Conservation (phyloP, 30 jellyfish, hydroid and myxozoan genomes). For the Chironex yamaguchii region DNA sequence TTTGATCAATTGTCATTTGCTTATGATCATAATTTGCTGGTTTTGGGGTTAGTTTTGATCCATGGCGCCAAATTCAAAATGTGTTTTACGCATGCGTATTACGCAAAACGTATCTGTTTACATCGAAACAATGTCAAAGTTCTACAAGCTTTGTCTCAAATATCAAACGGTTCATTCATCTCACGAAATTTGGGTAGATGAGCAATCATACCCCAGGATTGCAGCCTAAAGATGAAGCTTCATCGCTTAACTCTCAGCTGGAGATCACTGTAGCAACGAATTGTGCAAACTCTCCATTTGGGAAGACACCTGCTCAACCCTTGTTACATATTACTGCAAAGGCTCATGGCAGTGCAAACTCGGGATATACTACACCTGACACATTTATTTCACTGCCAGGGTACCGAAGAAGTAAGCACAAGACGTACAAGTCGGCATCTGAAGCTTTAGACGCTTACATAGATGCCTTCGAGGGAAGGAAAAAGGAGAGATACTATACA, state of each 20-base stretch:
- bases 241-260: too few species aligned
- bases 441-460: slow-evolving; percentile 75
- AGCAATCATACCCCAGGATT: background rate
- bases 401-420: background rate
- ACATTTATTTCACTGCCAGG: background rate
- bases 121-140: background rate
- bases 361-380: background rate
- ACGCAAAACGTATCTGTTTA: background rate
- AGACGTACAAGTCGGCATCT: slow-evolving; percentile 43
- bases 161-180: background rate
- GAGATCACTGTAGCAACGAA: too few species aligned
- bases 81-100: background rate
- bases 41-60: too few species aligned
- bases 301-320: too few species aligned
- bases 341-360: background rate
- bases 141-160: background rate
- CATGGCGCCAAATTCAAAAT: background rate
- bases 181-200: background rate
- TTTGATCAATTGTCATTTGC: too few species aligned
- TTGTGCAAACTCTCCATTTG: too few species aligned
- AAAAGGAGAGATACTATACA: slow-evolving; percentile 40
- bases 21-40: too few species aligned
- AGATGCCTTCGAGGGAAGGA: slow-evolving; percentile 64
- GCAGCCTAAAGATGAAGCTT: too few species aligned
- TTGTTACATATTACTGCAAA: too few species aligned